These are phyloP conservation scores for Prosapia bicincta DNA, from an alignment of 2,888 invertebrate species.

Conservation along the genomic window DNA sequence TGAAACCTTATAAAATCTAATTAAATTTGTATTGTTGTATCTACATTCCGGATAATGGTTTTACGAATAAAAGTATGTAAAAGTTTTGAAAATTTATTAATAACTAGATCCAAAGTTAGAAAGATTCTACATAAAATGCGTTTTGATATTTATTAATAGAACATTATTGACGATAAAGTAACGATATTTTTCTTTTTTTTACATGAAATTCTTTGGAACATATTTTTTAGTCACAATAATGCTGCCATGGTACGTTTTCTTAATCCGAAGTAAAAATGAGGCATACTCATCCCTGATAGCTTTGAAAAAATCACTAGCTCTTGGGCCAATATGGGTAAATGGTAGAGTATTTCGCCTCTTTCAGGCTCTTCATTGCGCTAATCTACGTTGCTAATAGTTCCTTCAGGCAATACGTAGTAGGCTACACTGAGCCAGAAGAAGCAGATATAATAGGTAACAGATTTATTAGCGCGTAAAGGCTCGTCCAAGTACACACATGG, in stretches of 20 bases:
- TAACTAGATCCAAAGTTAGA: too few species aligned
- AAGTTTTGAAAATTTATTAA: too few species aligned
- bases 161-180: too few species aligned
- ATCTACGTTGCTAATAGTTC: slow-evolving; percentile 11
- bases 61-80: too few species aligned
- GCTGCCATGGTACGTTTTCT: slow-evolving; percentile 6
- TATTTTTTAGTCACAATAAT: too few species aligned
- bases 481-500: slow-evolving; percentile 18
- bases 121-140: too few species aligned
- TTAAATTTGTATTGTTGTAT: too few species aligned
- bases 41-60: too few species aligned
- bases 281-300: slow-evolving; percentile 12
- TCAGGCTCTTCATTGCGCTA: slow-evolving; percentile 9
- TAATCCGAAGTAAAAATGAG: neutral
- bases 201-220: too few species aligned
- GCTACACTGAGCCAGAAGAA: slow-evolving; percentile 13
- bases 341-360: neutral
- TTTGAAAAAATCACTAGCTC: neutral
- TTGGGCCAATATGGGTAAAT: neutral
- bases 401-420: slow-evolving; percentile 14
- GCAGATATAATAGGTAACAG: slow-evolving; percentile 10
- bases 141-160: too few species aligned
- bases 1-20: too few species aligned
- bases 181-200: neutral
- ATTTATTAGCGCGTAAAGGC: slow-evolving; percentile 8